Evolutionary conservation across 2,888 invertebrate genomes (phyloP), one percentile per base, ranked within the genome.

Genomic region (Calameuta pallipes): DNA sequence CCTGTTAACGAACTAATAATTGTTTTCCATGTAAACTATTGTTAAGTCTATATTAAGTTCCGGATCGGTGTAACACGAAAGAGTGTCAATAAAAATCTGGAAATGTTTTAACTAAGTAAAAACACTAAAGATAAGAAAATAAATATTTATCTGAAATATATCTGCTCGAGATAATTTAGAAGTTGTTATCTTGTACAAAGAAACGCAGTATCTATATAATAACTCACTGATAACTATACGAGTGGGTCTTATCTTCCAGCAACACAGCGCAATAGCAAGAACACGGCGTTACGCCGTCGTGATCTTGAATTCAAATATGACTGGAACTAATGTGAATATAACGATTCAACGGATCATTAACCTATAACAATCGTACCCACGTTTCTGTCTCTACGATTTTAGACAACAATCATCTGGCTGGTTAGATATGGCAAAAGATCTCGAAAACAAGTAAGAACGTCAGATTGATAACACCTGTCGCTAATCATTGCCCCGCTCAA

Each of bases 1-100:
- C 76, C 81, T 77, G 36, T 77, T 83, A 84, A 86, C 78, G 82
- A 81, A 85, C 77, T 83, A 82, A 81, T 85, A 86, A 87, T 83
- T 84, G 80, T 80, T 83, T 83, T 76, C 80, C 75, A 81, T 80
- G 83, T 83, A 84, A 85, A 84, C 82, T 80, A 81, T 87, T 85
- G 85, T 83, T 73, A 23, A 23, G 23, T 23, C 56, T 9, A 0
- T 23, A 56, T 56, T 23, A 56, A 23, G 23, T 9, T 23, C 23
- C 23, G 9, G 1, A 56, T 23, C 9, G 23, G 56, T 56, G 41
- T 6, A 56, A 56, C 6, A 2, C 23, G 23, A 6, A 6, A 56
- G 23, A 56, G 9, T 23, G 56, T 9, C 9, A 56, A 56, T 56
- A 23, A 23, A 56, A 56, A 9, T 56, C 0, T 6, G 6, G 0